phyloP scores from a whole-genome alignment of 2,797 vertebrate genomes.

The Sebastes trivittatus region DNA sequence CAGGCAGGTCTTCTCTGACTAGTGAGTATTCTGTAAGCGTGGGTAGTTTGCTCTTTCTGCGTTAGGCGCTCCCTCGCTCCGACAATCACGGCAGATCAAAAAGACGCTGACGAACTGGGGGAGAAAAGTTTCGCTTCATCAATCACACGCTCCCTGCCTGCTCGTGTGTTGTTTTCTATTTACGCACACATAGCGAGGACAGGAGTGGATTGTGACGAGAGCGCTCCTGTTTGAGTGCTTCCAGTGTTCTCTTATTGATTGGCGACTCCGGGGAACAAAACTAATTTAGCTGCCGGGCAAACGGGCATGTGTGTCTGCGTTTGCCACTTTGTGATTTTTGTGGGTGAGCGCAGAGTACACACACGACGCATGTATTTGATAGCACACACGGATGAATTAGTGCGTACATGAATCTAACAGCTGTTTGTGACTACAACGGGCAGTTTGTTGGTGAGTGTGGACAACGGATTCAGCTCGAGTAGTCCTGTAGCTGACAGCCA shows the following conservation, averaged over 20 bases:
- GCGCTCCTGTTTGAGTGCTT: conserved; percentile 39
- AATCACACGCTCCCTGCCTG: conserved; percentile 50
- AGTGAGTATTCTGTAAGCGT: conserved; percentile 53
- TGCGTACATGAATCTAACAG: conserved; percentile 12
- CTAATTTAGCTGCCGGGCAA: conserved; percentile 51
- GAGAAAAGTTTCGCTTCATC: conserved; percentile 64
- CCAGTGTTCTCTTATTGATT: conserved; percentile 61
- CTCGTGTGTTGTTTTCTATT: conserved; percentile 54
- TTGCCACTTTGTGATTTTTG: not conserved
- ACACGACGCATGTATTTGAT: not conserved
- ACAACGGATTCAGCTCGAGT: conserved; percentile 14
- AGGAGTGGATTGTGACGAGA: conserved; percentile 39
- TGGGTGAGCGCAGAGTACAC: not conserved
- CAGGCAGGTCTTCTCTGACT: conserved; percentile 48
- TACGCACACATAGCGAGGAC: conserved; percentile 29
- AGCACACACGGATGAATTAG: not conserved
- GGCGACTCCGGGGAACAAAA: conserved; percentile 57
- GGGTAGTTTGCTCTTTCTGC: conserved; percentile 45
- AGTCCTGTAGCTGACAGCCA: conserved; percentile 32
- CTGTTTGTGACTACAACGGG: conserved; percentile 29
- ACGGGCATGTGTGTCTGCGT: conserved; percentile 11
- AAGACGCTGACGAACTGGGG: conserved; percentile 55
- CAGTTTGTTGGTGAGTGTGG: conserved; percentile 25
- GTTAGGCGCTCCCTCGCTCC: conserved; percentile 46
- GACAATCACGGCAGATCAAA: conserved; percentile 65